phyloP scores from a whole-genome alignment of 2,797 vertebrate species.

The Cygnus olor region DNA sequence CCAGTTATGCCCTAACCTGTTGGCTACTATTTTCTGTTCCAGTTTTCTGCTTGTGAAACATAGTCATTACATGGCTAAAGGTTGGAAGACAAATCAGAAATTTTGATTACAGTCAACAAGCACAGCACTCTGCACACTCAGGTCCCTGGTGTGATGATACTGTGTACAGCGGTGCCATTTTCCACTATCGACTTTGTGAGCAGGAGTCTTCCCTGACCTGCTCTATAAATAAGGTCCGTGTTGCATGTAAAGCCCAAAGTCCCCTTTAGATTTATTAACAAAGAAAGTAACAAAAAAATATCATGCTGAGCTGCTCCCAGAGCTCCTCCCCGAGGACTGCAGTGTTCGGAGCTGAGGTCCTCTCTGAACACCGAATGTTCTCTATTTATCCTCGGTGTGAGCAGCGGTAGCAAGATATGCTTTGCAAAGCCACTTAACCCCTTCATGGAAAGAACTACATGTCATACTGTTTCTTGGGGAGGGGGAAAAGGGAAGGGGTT shows the following conservation, averaged over 20 bases:
- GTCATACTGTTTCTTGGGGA: neutral
- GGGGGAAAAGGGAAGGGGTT: too few relatives aligned
- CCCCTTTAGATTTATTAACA: constrained; percentile 36
- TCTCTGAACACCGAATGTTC: neutral
- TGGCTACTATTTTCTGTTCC: neutral
- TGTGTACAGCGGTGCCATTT: constrained; percentile 20
- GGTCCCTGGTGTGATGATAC: neutral
- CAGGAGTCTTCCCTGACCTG: neutral
- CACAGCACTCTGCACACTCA: constrained; percentile 24
- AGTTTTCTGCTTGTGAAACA: neutral
- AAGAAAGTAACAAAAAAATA: constrained; percentile 27
- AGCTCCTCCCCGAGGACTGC: constrained; percentile 8
- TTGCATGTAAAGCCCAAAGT: neutral
- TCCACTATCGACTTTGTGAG: neutral
- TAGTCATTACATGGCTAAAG: neutral
- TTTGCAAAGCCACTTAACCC: neutral
- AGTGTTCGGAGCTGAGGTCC: neutral
- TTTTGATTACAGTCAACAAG: neutral
- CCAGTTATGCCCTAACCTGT: neutral
- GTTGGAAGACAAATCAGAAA: constrained; percentile 38
- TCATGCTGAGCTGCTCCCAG: neutral
- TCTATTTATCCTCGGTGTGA: neutral
- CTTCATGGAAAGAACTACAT: neutral
- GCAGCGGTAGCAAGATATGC: neutral
- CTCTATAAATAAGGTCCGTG: neutral